Conservation (phyloP, 2,113 vertebrate species). For the Melozone crissalis region DNA sequence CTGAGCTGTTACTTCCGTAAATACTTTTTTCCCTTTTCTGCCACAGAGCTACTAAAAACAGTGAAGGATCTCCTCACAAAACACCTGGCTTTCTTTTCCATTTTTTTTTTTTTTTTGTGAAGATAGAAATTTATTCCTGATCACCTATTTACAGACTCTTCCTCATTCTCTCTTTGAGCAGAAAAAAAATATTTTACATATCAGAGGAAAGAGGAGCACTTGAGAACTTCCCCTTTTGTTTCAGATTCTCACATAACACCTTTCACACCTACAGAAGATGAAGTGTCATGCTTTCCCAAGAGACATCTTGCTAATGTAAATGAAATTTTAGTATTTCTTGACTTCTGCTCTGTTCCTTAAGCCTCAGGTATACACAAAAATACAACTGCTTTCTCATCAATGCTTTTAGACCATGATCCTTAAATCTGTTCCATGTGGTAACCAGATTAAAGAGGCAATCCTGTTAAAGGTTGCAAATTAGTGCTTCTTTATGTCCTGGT, state of each 20-base stretch:
- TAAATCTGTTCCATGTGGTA: not conserved
- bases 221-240: not conserved
- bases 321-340: not conserved
- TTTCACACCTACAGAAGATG: not conserved
- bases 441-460: not conserved
- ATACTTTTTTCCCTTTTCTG: not conserved
- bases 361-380: not conserved
- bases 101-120: not conserved
- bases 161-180: not conserved
- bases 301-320: not conserved
- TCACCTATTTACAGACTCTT: not conserved
- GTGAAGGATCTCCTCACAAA: not conserved
- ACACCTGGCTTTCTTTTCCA: not conserved
- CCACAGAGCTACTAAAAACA: not conserved
- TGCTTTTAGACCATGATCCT: not conserved
- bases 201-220: not conserved
- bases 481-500: not conserved
- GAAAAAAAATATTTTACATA: not conserved
- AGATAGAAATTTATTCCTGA: not conserved
- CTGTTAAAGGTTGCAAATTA: not conserved
- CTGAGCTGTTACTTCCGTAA: not conserved
- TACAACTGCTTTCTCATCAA: not conserved
- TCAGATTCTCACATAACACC: not conserved
- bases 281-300: not conserved
- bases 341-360: not conserved